These are phyloP conservation scores for Corythoichthys haematopterus DNA, from an alignment of 2,113 vertebrate genomes.

Conservation along the genomic window DNA sequence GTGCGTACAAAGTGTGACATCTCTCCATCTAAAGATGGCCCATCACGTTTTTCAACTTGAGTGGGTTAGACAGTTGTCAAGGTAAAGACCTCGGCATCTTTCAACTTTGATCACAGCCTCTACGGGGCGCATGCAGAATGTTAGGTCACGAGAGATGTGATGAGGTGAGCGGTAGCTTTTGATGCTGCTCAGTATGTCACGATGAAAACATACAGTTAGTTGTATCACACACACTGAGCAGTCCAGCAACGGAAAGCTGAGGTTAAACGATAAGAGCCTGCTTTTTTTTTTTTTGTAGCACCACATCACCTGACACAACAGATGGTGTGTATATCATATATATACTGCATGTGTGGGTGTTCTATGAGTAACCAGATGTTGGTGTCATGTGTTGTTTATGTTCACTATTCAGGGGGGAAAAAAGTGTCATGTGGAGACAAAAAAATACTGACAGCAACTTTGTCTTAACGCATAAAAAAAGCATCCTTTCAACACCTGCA, in stretches of 20 bases:
- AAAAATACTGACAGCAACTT: slow-evolving; percentile 11
- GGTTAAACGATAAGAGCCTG: slow-evolving; percentile 53
- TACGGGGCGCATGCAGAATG: slow-evolving; percentile 2
- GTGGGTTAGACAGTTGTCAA: background rate
- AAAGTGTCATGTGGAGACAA: background rate
- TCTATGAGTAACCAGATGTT: slow-evolving; percentile 28
- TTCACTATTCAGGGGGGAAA: background rate
- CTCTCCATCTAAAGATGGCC: background rate
- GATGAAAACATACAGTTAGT: slow-evolving; percentile 10
- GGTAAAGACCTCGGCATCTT: slow-evolving; percentile 1
- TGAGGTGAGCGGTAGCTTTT: slow-evolving; percentile 1
- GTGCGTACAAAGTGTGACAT: background rate
- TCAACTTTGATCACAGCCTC: slow-evolving; percentile 26
- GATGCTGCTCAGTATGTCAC: slow-evolving; percentile 14
- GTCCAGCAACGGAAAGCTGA: slow-evolving; percentile 50
- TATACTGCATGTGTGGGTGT: slow-evolving; percentile 1
- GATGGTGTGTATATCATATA: slow-evolving; percentile 1
- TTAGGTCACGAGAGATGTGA: background rate
- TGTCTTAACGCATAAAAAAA: background rate
- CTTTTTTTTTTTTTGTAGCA: slow-evolving; percentile 35
- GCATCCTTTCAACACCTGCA: background rate
- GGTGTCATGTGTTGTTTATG: slow-evolving; percentile 10
- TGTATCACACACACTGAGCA: slow-evolving; percentile 5
- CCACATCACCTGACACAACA: slow-evolving; percentile 19
- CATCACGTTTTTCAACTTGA: slow-evolving; percentile 9